Evolutionary conservation across 2,797 vertebrate species (phyloP).

Genomic region (Melanotaenia maccullochi): DNA sequence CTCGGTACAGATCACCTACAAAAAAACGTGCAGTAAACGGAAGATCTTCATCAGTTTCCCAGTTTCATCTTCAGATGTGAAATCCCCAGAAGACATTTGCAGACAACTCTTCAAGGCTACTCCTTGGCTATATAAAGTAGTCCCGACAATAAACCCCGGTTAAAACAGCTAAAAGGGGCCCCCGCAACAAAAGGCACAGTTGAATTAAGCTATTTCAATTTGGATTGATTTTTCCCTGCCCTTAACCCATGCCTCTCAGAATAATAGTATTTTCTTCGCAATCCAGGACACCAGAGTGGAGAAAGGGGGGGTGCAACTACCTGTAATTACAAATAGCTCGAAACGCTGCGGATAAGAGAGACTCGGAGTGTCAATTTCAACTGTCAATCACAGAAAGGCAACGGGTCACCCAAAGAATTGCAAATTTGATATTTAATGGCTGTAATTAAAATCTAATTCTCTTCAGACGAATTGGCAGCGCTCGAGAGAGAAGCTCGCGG

Average conservation of each 20-base stretch:
- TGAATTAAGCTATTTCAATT: slow-evolving; percentile 97
- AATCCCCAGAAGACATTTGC: slow-evolving; percentile 61
- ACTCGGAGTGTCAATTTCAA: slow-evolving; percentile 96
- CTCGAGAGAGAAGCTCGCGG: slow-evolving; percentile 73
- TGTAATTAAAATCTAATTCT: slow-evolving; percentile 97
- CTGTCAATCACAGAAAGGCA: slow-evolving; percentile 93
- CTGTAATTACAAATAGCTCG: slow-evolving; percentile 98
- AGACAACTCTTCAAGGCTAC: slow-evolving; percentile 31
- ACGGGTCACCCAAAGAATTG: slow-evolving; percentile 96
- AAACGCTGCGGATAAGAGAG: slow-evolving; percentile 94
- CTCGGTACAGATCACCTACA: slow-evolving; percentile 85
- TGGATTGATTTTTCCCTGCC: slow-evolving; percentile 92
- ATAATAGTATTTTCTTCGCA: slow-evolving; percentile 91
- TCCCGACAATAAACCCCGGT: slow-evolving; percentile 90
- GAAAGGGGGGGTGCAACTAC: slow-evolving; percentile 82
- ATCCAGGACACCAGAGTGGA: slow-evolving; percentile 87
- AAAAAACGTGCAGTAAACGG: slow-evolving; percentile 69
- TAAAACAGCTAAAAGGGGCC: slow-evolving; percentile 83
- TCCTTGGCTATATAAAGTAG: slow-evolving; percentile 86
- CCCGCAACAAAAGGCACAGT: slow-evolving; percentile 91
- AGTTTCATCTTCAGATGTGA: slow-evolving; percentile 64
- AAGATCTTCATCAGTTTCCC: slow-evolving; percentile 72
- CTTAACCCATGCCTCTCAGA: slow-evolving; percentile 90
- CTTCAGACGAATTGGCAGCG: slow-evolving; percentile 78
- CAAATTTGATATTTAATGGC: slow-evolving; percentile 98